These are phyloP conservation scores for Salticus scenicus DNA, from an alignment of 2,888 invertebrate species.

Conservation along the genomic window DNA sequence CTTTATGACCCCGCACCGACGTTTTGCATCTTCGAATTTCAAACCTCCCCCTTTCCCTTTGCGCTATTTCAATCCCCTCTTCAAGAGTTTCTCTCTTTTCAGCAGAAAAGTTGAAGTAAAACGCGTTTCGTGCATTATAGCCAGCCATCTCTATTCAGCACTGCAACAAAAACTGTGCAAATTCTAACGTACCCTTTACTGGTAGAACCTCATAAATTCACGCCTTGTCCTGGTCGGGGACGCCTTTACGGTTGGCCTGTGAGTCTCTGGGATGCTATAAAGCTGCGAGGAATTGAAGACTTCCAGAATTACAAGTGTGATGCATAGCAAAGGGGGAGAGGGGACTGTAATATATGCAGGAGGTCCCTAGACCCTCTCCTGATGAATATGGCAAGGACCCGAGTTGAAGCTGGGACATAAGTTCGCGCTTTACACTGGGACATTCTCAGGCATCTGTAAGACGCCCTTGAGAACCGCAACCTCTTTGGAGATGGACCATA, in stretches of 20 bases:
- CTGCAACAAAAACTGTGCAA: conserved; percentile 50
- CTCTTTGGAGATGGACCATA: conserved; percentile 62
- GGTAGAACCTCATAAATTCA: conserved; percentile 66
- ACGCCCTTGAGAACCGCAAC: conserved; percentile 48
- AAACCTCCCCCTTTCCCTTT: conserved; percentile 3
- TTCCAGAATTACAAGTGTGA: conserved; percentile 69
- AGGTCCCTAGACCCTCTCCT: conserved; percentile 54
- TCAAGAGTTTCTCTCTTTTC: conserved; percentile 20
- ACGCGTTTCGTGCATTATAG: conserved; percentile 39
- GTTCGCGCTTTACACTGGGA: conserved; percentile 63
- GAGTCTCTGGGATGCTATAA: conserved; percentile 68
- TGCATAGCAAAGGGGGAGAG: conserved; percentile 45
- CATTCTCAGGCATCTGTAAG: conserved; percentile 54
- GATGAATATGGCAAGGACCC: conserved; percentile 61
- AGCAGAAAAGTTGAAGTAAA: conserved; percentile 37
- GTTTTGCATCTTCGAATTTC: conserved; percentile 66
- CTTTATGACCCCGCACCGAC: conserved; percentile 68
- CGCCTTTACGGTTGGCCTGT: conserved; percentile 60
- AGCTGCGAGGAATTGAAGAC: conserved; percentile 68
- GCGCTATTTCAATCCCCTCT: conserved; percentile 13
- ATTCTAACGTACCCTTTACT: conserved; percentile 61
- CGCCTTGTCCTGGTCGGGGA: conserved; percentile 56
- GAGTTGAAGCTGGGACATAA: conserved; percentile 59
- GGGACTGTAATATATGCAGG: conserved; percentile 58
- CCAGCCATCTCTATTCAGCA: conserved; percentile 37